These are phyloP conservation scores for Acanthurus tractus DNA, from an alignment of 2,797 vertebrate genomes.

Conservation along the genomic window DNA sequence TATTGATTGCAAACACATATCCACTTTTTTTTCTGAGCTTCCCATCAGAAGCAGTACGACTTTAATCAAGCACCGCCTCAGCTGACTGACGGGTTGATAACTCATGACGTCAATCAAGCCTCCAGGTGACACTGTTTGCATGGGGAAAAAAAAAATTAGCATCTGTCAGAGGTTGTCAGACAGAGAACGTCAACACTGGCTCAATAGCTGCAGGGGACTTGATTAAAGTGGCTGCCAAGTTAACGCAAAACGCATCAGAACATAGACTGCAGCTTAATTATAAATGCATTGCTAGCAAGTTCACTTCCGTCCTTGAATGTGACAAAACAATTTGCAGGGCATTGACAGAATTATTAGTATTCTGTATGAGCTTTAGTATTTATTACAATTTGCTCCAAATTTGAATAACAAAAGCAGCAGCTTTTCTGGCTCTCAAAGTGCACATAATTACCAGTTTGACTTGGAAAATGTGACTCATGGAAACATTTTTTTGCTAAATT, in stretches of 20 bases:
- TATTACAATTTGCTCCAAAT: conserved; percentile 8
- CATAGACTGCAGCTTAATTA: conserved; percentile 65
- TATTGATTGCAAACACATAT: not conserved
- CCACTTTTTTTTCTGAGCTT: not conserved
- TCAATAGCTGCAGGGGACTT: conserved; percentile 73
- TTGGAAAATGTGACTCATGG: not conserved
- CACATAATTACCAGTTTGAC: conserved; percentile 22
- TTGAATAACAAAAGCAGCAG: conserved; percentile 24
- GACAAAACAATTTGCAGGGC: conserved; percentile 46
- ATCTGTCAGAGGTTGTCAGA: conserved; percentile 74
- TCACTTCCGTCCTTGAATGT: conserved; percentile 31
- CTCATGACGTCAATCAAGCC: conserved; percentile 59
- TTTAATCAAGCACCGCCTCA: conserved; percentile 21
- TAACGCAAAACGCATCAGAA: conserved; percentile 37
- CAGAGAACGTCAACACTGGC: conserved; percentile 45
- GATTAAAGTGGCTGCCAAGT: conserved; percentile 72
- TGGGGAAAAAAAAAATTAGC: conserved; percentile 66
- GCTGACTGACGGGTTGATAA: conserved; percentile 55
- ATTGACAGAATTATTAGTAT: conserved; percentile 23
- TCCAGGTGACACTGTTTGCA: conserved; percentile 60
- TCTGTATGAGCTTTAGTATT: conserved; percentile 29
- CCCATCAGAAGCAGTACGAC: not conserved
- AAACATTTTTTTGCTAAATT: not conserved
- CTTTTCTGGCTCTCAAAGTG: conserved; percentile 17
- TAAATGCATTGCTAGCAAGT: conserved; percentile 53